These are phyloP conservation scores for Thymelicus lineola DNA, from an alignment of 2,888 invertebrate genomes.

Conservation along the genomic window DNA sequence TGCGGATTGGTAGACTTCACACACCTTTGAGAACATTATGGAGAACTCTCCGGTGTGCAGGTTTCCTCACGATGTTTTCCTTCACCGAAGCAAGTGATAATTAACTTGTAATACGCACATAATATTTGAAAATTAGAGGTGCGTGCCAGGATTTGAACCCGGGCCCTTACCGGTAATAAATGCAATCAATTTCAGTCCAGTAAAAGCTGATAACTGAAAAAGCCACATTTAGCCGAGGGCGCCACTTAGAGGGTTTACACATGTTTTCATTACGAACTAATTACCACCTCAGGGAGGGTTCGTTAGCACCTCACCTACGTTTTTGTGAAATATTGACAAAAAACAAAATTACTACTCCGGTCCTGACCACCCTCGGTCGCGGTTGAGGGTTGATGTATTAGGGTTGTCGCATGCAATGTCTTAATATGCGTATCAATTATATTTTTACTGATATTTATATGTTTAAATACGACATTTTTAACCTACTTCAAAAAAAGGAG, in stretches of 20 bases:
- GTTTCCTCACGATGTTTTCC: too few species aligned
- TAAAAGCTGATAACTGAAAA: constrained; percentile 25
- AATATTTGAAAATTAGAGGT: too few species aligned
- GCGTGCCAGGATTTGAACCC: too few species aligned
- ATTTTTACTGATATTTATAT: too few species aligned
- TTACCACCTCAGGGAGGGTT: constrained; percentile 32
- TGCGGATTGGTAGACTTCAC: too few species aligned
- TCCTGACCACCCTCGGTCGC: constrained; percentile 25
- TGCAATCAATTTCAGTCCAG: constrained; percentile 10
- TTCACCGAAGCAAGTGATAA: too few species aligned
- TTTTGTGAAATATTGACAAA: constrained; percentile 48
- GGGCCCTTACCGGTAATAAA: too few species aligned
- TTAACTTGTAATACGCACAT: too few species aligned
- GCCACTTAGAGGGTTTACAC: constrained; percentile 74
- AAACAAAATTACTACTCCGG: constrained; percentile 21
- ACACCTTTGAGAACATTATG: too few species aligned
- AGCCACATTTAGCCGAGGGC: constrained; percentile 56
- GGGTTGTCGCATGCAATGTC: constrained; percentile 6
- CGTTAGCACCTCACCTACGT: constrained; percentile 71
- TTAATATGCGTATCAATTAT: neutral
- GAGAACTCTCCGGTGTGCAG: too few species aligned
- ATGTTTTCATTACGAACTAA: constrained; percentile 61
- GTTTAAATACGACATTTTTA: too few species aligned
- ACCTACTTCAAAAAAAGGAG: too few species aligned
- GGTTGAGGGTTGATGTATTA: constrained; percentile 19